Conservation (phyloP, 2,113 vertebrate species). For the Clinocottus analis region DNA sequence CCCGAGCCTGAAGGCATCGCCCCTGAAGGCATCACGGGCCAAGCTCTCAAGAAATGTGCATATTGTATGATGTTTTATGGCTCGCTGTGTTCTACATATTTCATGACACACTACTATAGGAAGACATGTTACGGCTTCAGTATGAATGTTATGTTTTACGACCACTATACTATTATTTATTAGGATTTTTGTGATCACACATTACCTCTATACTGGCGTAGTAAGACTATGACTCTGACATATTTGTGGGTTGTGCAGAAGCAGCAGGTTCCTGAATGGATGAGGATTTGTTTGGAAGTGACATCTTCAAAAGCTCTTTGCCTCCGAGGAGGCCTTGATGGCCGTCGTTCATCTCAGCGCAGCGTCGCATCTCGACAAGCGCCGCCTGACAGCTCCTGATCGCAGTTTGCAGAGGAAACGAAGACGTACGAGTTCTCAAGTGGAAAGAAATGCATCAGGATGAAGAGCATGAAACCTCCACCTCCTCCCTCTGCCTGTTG, state of each 20-base stretch:
- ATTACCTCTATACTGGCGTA: no score
- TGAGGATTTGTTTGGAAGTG: slow-evolving; percentile 63
- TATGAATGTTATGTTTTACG: not conserved
- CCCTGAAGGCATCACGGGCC: not conserved
- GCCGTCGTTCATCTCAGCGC: slow-evolving; percentile 75
- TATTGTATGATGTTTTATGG: not conserved
- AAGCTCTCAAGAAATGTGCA: not conserved
- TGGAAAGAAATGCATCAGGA: slow-evolving; percentile 46
- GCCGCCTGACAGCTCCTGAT: slow-evolving; percentile 72
- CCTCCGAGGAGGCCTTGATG: slow-evolving; percentile 69
- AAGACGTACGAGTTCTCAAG: slow-evolving; percentile 69
- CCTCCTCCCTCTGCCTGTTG: slow-evolving; percentile 29
- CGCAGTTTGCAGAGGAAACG: slow-evolving; percentile 73
- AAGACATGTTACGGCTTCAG: not conserved
- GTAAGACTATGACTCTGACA: no score
- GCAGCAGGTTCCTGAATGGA: slow-evolving; percentile 39
- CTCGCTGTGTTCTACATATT: not conserved
- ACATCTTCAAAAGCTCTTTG: slow-evolving; percentile 61
- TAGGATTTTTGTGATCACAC: no score
- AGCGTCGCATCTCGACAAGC: slow-evolving; percentile 54
- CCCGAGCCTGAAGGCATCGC: no score
- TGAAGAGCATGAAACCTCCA: slow-evolving; percentile 54
- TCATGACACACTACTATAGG: not conserved
- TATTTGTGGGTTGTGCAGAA: slow-evolving; percentile 42
- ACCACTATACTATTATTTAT: no score